These are phyloP conservation scores for Hypena proboscidalis DNA, from an alignment of 2,888 invertebrate species.

Conservation along the genomic window DNA sequence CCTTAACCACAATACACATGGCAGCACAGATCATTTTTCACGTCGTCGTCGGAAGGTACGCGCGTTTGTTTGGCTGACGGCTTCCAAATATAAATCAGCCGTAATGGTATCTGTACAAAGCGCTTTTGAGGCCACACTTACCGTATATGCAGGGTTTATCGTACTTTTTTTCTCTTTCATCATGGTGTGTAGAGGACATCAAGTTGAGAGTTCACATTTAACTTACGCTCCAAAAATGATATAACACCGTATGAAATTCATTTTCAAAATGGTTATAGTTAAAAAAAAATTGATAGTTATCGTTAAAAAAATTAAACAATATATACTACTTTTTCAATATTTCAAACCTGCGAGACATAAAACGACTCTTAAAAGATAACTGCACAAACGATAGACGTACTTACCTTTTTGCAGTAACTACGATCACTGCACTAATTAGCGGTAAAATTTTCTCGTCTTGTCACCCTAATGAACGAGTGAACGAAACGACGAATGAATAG, in stretches of 20 bases:
- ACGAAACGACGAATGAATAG: slow-evolving; percentile 31
- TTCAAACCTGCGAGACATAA: too few relatives aligned
- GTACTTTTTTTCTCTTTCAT: not conserved
- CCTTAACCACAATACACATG: slow-evolving; percentile 30
- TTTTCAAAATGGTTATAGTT: too few relatives aligned
- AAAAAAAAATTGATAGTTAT: too few relatives aligned
- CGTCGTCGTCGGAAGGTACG: slow-evolving; percentile 43
- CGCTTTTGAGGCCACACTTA: slow-evolving; percentile 37
- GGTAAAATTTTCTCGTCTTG: slow-evolving; percentile 36
- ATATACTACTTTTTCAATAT: too few relatives aligned
- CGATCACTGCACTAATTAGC: slow-evolving; percentile 32
- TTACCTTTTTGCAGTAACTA: slow-evolving; percentile 16
- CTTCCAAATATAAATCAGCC: slow-evolving; percentile 63
- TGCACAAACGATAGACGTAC: too few relatives aligned
- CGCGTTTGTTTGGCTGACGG: slow-evolving; percentile 64
- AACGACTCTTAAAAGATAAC: too few relatives aligned
- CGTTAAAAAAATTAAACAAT: too few relatives aligned
- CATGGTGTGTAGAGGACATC: too few relatives aligned
- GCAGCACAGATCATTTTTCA: slow-evolving; percentile 66
- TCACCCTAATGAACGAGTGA: slow-evolving; percentile 38
- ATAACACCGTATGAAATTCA: too few relatives aligned
- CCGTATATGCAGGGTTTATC: slow-evolving; percentile 28
- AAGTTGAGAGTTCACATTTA: too few relatives aligned
- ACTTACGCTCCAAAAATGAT: too few relatives aligned
- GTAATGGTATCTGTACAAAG: slow-evolving; percentile 42